Base-by-base conservation (phyloP, 1,140 invertebrate genomes). In the Ostrea edulis region DNA sequence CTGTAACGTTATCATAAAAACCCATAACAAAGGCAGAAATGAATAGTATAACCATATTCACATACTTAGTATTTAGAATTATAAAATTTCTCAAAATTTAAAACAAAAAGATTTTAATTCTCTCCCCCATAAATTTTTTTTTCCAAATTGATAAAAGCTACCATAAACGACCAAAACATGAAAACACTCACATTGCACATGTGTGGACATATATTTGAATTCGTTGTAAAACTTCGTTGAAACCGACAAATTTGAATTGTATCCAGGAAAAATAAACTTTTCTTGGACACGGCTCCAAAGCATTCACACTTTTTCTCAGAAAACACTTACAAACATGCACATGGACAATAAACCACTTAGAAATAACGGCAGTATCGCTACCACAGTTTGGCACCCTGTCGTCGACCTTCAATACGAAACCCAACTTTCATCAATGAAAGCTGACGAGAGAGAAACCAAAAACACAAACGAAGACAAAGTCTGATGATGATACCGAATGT, bases 371-470 rank as follows among this genome's bases (percentile, higher is more conserved):
- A 29, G 22, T 35, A n/a, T 9, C 3, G 25, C 68, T 35, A 71
- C 25, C 17, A 62, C n/a, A 20, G 55, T n/a, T 11, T 71, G 25
- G 68, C n/a, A 9, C 29, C 35, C 68, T 71, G 68, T 71, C 68
- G 29, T 71, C 29, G 25, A 9, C 68, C 68, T 71, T 71, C 68
- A 71, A 29, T 71, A 71, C 68, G 25, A 71, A 71, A 71, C 68
- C 68, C 68, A 29, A 71, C 68, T 71, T 71, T 71, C 25, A 71
- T 71, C 68, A 71, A 71, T 71, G 68, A 71, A 71, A 29, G 68
- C 22, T 25, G 25, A 71, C 29, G 68, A 71, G 68, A 71, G 68
- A 71, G 25, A 71, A 29, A 25, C 12, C 68, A 29, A 14, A 71
- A 25, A 71, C 65, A 68, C 20, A 9, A 22, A 71, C 22, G 25